Percentiles rank a stretch among this genome's conserved stretches.
phyloP scores from a whole-genome alignment of 2,888 invertebrate species.

The Sphaerophoria taeniata region DNA sequence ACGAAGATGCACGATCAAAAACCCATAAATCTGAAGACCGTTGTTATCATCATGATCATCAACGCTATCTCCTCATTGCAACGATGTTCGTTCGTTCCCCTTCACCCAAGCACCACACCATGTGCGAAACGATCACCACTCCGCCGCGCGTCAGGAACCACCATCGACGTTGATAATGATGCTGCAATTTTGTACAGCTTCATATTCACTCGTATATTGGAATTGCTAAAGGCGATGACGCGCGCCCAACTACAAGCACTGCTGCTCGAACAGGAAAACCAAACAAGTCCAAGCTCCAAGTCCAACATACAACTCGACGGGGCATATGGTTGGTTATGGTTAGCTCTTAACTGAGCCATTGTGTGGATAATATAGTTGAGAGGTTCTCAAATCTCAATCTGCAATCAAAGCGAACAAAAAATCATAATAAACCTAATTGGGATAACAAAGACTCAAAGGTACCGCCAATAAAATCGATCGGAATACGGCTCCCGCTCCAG shows the following conservation, averaged over 20 bases:
- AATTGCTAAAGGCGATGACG: conserved; percentile 72
- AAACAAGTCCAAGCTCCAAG: background rate
- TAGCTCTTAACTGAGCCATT: conserved; percentile 53
- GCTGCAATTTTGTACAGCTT: conserved; percentile 61
- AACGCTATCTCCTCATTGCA: conserved; percentile 1
- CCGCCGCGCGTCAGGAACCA: conserved; percentile 36
- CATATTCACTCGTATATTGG: background rate
- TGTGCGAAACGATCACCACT: background rate
- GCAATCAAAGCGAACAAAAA: conserved; percentile 74
- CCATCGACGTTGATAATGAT: conserved; percentile 46
- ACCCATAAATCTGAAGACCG: conserved; percentile 69
- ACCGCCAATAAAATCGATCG: conserved; percentile 77
- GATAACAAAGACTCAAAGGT: conserved; percentile 77
- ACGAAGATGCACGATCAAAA: conserved; percentile 70
- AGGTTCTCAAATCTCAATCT: conserved; percentile 12
- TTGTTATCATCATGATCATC: conserved; percentile 71
- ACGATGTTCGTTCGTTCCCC: background rate
- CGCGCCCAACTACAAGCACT: conserved; percentile 59
- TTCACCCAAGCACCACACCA: background rate
- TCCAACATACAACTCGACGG: background rate
- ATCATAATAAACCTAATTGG: conserved; percentile 77
- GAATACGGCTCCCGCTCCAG: conserved; percentile 75
- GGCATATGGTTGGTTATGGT: conserved; percentile 42
- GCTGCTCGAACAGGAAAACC: conserved; percentile 58
- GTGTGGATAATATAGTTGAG: conserved; percentile 31